These are phyloP conservation scores for Betta splendens DNA, from an alignment of 2,797 vertebrate genomes.

Conservation along the genomic window DNA sequence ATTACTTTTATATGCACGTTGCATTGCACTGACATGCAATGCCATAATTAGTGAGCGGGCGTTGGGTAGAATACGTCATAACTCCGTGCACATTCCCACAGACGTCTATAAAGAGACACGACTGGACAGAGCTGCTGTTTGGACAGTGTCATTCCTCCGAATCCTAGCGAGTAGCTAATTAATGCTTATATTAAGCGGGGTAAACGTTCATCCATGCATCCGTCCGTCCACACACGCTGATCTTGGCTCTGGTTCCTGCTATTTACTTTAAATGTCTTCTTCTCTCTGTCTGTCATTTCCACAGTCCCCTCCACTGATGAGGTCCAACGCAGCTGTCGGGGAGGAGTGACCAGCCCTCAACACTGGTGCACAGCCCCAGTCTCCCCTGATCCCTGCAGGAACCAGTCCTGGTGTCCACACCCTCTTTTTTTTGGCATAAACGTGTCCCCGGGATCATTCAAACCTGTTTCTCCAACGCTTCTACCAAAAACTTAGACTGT, in stretches of 20 bases:
- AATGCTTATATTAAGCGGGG: slow-evolving; percentile 58
- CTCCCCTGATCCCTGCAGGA: slow-evolving; percentile 36
- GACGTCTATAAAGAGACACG: neutral
- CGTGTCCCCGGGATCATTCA: slow-evolving; percentile 85
- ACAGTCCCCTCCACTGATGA: slow-evolving; percentile 75
- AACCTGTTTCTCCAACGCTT: slow-evolving; percentile 99
- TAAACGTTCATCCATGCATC: slow-evolving; percentile 36
- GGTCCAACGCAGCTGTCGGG: slow-evolving; percentile 74
- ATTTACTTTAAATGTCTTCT: slow-evolving; percentile 66
- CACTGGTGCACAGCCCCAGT: slow-evolving; percentile 28
- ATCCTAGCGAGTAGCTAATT: slow-evolving; percentile 61
- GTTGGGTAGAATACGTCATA: slow-evolving; percentile 5
- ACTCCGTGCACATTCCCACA: neutral
- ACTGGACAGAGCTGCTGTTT: slow-evolving; percentile 19
- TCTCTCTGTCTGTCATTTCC: slow-evolving; percentile 65
- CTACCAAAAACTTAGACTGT: slow-evolving; percentile 98
- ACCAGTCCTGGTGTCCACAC: slow-evolving; percentile 55
- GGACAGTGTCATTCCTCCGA: slow-evolving; percentile 35
- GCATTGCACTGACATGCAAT: slow-evolving; percentile 2
- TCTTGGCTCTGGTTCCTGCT: slow-evolving; percentile 53
- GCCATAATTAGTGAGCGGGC: neutral
- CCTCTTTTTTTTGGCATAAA: slow-evolving; percentile 72
- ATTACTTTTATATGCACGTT: neutral
- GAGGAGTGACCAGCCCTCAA: slow-evolving; percentile 74
- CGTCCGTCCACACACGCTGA: slow-evolving; percentile 34